These are phyloP conservation scores for Spongilla lacustris DNA, from an alignment of 37 sponge, comb jelly and placozoan species.

Conservation along the genomic window DNA sequence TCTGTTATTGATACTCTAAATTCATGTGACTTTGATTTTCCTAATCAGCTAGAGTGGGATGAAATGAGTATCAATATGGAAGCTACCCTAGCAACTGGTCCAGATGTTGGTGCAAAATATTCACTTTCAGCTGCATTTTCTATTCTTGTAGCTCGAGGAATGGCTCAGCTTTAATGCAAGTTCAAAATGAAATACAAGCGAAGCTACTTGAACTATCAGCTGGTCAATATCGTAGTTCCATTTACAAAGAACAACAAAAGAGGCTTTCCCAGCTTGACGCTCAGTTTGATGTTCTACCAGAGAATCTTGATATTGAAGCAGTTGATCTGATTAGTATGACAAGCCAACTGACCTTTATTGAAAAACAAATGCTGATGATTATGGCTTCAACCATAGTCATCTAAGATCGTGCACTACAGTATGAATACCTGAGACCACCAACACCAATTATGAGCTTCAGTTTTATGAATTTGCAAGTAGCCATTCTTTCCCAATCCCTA, in stretches of 20 bases:
- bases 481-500: too few species aligned
- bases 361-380: neutral
- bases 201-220: constrained; percentile 17
- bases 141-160: constrained; percentile 22
- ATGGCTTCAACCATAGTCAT: constrained; percentile 14
- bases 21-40: neutral
- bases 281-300: neutral
- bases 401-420: constrained; percentile 6
- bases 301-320: constrained; percentile 2
- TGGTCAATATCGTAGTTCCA: neutral
- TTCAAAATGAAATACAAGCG: constrained; percentile 14
- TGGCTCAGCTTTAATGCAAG: neutral
- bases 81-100: constrained; percentile 4
- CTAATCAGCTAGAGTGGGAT: neutral
- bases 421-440: neutral
- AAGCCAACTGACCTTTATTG: neutral
- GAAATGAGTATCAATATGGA: constrained; percentile 23
- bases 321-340: neutral
- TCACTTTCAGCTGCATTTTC: constrained; percentile 12
- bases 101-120: neutral
- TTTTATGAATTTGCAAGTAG: neutral
- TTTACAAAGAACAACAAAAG: constrained; percentile 3
- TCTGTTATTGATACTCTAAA: constrained; percentile 2
- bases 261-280: neutral
- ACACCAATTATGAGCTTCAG: neutral